Base-by-base conservation (phyloP, 2,888 invertebrate species). In the Apodemia mormo region DNA sequence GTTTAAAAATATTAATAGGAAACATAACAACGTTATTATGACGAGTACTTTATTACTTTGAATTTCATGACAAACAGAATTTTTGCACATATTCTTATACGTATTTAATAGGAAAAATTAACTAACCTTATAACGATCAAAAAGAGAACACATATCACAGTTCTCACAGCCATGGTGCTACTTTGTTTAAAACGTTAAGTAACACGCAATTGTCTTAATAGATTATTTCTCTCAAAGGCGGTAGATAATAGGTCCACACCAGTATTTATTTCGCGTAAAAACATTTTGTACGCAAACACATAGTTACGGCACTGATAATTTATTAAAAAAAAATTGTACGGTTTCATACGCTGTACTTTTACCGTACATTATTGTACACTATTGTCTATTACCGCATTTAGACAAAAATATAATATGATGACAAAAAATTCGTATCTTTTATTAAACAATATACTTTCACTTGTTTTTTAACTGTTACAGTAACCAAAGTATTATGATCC, bases 51-150 rank as follows among this genome's bases (percentile, higher is more conserved):
- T 54, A 54, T 22, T n/a, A 54, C 52, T 22, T 4, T 22, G 3
- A 54, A 14, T 22, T 5, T 54, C 2, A 54, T 7, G 14, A 4
- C 2, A 6, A 22, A 54, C 54, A n/a, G 6, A 22, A 22, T 22
- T 22, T 22, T 54, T 2, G 22, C 54, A 22, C 54, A 54, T 2
- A 9, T 6, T 22, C 6, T 54, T n/a, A 7, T 8, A 54, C 54
- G 22, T 54, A 54, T n/a, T n/a, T 54, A 5, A 54, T 8, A 29
- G 14, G 33, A 68, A 37, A 12, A 61, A 29, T 49, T 7, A 22
- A 70, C 74, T 37, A 64, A 71, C 72, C 72, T 69, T 64, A 65
- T 66, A 40, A 71, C 66, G 69, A 80, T 80, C 75, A 78, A 83
- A 82, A 82, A 22, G 70, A 72, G 40, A 66, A 72, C 33, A 54